These are phyloP conservation scores for Xenopus borealis DNA, from an alignment of 2,113 vertebrate genomes.

Conservation along the genomic window DNA sequence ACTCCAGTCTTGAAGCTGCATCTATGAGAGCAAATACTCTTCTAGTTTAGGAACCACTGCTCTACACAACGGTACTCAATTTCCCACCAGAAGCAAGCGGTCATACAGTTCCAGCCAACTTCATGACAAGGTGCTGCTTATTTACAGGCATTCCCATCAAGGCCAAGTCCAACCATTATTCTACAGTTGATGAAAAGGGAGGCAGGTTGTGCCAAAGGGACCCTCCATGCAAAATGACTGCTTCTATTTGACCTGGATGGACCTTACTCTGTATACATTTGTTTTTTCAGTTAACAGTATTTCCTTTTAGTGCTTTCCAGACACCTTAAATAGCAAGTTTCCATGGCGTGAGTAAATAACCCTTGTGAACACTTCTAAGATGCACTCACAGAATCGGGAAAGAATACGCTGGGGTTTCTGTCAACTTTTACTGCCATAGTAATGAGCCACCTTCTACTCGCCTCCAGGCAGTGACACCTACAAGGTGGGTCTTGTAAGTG, in stretches of 20 bases:
- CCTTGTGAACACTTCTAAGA: background rate
- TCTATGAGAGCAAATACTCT: too few relatives aligned
- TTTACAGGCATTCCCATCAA: too few relatives aligned
- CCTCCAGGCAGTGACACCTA: background rate
- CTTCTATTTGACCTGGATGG: background rate
- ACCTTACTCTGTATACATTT: background rate
- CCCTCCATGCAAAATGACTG: background rate
- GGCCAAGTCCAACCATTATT: too few relatives aligned
- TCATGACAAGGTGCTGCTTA: too few relatives aligned
- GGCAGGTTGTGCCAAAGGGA: background rate
- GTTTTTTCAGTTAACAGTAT: background rate
- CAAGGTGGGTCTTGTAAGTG: background rate
- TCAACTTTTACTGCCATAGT: background rate
- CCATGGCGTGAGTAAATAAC: background rate
- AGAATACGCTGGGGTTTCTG: background rate
- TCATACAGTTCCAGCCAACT: too few relatives aligned
- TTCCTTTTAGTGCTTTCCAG: background rate
- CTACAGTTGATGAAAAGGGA: too few relatives aligned
- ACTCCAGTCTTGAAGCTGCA: too few relatives aligned
- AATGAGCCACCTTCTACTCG: background rate
- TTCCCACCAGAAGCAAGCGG: too few relatives aligned
- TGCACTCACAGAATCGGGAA: background rate
- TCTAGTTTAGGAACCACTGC: too few relatives aligned
- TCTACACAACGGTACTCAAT: too few relatives aligned
- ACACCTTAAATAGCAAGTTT: background rate